Base-by-base conservation (phyloP, 1,140 invertebrate species). In the Ceratitis capitata region DNA sequence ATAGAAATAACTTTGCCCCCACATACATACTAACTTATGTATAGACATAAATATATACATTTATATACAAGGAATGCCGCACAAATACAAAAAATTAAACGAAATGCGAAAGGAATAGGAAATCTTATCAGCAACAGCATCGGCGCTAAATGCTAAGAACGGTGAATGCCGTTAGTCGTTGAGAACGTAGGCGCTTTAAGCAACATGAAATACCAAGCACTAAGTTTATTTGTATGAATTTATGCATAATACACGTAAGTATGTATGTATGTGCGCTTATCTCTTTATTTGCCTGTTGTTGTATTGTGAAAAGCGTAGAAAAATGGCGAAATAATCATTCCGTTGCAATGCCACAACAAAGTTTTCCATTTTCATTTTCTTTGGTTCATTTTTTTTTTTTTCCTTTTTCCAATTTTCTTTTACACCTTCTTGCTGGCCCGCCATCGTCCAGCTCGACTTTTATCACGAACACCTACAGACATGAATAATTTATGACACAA, bases 401-500 rank as follows among this genome's bases (percentile, higher is more conserved):
- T 53, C 23, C 23, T 19, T 23, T 78, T 78, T 10, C 16, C 9
- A 78, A 47, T 32, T 78, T 78, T 78, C 32, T 35, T 39, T 47
- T 32, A 16, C 58, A 23, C 23, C 10, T 61, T 42, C 39, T 78
- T 9, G 3, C 26, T 45, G n/a, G 69, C 19, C n/a, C 69, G 45
- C 69, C 19, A 23, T 78, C n/a, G n/a, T n/a, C 23, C 78, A 61
- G 49, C 85, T 49, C 45, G 82, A 42, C 61, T 85, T 83, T 83
- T 85, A 39, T 56, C 45, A 83, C 82, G 82, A 84, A 84, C 83
- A 84, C 83, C 51, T 84, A 47, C 83, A 84, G 83, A 58, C 51
- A 84, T 84, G 53, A 84, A 84, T 84, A 84, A 84, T 84, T 84
- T 84, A 84, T 84, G 83, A 64, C 82, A 51, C 82, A 83, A 78